phyloP scores from a whole-genome alignment of 2,888 invertebrate genomes.

The Brachylomia viminalis region DNA sequence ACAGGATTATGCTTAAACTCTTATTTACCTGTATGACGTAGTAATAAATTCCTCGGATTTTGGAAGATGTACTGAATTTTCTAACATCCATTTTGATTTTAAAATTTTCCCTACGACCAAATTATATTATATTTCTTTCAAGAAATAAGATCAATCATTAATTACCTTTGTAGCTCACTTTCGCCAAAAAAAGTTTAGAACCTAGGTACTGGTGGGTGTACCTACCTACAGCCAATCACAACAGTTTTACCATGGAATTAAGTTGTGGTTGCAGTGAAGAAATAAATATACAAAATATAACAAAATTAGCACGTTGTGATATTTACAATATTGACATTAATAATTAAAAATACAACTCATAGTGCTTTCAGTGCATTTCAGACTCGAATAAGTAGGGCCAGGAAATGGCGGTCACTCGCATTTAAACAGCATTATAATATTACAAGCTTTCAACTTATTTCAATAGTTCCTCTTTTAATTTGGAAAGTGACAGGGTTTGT shows the following conservation, averaged over 20 bases:
- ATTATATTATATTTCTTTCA: not conserved
- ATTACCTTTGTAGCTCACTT: not conserved
- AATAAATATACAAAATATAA: conserved; percentile 54
- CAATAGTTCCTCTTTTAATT: conserved; percentile 16
- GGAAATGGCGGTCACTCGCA: conserved; percentile 27
- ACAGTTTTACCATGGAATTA: not conserved
- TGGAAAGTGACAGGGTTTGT: not conserved
- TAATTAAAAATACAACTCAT: conserved; percentile 48
- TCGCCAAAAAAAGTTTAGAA: not conserved
- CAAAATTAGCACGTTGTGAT: conserved; percentile 65
- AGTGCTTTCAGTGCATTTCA: conserved; percentile 42
- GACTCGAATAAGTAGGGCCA: conserved; percentile 12
- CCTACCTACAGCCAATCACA: conserved; percentile 13
- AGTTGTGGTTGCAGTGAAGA: conserved; percentile 41
- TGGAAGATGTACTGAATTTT: not conserved
- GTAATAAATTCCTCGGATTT: not conserved
- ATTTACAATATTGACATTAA: conserved; percentile 70
- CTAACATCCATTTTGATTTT: not conserved
- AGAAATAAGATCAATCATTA: conserved; percentile 2
- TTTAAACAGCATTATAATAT: not conserved
- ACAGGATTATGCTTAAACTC: not conserved
- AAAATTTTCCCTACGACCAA: not conserved
- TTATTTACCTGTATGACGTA: not conserved
- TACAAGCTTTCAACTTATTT: not conserved
- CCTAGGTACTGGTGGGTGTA: not conserved